Evolutionary conservation across 1,140 invertebrate genomes (phyloP), one percentile per base, ranked within the genome.

Genomic region (Scaptomyza graminum): DNA sequence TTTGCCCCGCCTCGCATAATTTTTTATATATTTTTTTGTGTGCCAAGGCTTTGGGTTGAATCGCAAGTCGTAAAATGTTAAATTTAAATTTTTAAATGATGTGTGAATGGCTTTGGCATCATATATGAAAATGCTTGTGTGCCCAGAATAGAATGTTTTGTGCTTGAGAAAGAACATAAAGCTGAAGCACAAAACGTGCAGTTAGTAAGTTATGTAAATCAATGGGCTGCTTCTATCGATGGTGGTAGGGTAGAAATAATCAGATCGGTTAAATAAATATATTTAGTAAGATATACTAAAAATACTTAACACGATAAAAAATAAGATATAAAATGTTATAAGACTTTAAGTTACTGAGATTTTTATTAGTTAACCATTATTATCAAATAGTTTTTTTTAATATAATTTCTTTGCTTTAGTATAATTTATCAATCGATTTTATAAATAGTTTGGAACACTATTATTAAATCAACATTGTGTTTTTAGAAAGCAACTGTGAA

Each of bases 1-100:
- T 79, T 78, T 56, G 57, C 34, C 64, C 51, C 60, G 46, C 64
- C 47, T 59, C 57, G 73, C 78, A 88, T 87, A 85, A 81, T 83
- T 75, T 70, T 55, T 31, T 6, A 31, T 31, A 5, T 31, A 25
- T 31, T 31, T 31, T 76, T 68, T 65, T 77, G 61, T 80, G 74
- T 47, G 71, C 59, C 81, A 62, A 77, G 43, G 70, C 60, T 83
- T 47, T 57, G 61, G 56, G 74, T 74, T 70, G 60, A 50, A 56
- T 77, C 78, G 74, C 77, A 88, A 87, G 88, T 85, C 82, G 82
- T 88, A 83, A 87, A 87, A 87, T 88, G 88, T 87, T 88, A 87
- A 87, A 87, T 87, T 87, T 87, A 88, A 87, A 88, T 87, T 87
- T 82, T 79, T 68, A 87, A 88, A 87, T 85, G 82, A 87, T 87